phyloP scores from a whole-genome alignment of 1,140 invertebrate species.

The Gonatopus flavifemur region DNA sequence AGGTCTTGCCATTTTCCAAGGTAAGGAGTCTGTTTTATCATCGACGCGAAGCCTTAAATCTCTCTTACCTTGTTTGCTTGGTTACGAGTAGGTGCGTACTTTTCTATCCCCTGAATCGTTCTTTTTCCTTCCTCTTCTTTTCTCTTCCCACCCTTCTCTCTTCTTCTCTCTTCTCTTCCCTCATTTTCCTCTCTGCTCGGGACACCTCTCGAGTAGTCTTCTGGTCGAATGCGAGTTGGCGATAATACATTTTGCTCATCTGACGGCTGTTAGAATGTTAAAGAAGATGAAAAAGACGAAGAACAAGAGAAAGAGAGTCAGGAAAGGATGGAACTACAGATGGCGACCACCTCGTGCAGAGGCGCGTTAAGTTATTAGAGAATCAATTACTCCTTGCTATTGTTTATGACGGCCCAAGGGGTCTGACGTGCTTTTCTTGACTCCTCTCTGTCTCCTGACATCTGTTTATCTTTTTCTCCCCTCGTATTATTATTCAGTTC shows the following conservation, averaged over 20 bases:
- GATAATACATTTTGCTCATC: constrained; percentile 53
- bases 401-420: constrained; percentile 56
- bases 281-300: too few relatives aligned
- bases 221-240: constrained; percentile 28
- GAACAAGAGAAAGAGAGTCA: too few relatives aligned
- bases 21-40: constrained; percentile 38
- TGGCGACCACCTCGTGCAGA: constrained; percentile 41
- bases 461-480: constrained; percentile 1
- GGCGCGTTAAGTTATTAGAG: constrained; percentile 58
- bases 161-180: background rate
- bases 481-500: too few relatives aligned
- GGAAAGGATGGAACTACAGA: too few relatives aligned
- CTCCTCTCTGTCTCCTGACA: constrained; percentile 6
- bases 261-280: too few relatives aligned
- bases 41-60: constrained; percentile 31
- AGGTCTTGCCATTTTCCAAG: constrained; percentile 31
- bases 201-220: background rate
- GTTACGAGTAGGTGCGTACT: too few relatives aligned
- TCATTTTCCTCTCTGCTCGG: constrained; percentile 6
- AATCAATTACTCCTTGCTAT: constrained; percentile 59
- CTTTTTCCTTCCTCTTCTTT: constrained; percentile 6
- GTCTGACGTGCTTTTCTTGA: constrained; percentile 28
- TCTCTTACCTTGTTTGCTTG: constrained; percentile 19
- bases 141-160: too few relatives aligned
- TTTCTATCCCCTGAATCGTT: too few relatives aligned